These are phyloP conservation scores for Anoplopoma fimbria DNA, from an alignment of 2,113 vertebrate species.

Conservation along the genomic window DNA sequence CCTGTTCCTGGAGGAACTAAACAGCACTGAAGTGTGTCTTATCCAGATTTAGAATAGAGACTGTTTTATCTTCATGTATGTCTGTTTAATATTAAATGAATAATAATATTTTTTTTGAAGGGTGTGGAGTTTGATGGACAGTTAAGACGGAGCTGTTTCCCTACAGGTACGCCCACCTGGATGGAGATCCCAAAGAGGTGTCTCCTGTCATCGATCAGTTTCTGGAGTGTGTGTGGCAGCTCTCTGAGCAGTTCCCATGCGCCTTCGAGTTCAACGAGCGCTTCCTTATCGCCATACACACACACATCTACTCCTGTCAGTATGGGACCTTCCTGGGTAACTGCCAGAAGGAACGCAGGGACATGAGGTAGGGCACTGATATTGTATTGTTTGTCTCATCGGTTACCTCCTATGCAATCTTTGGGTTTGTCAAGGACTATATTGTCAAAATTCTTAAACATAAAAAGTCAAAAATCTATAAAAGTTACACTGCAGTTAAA, in stretches of 20 bases:
- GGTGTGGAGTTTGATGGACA: not conserved
- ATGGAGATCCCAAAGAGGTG: conserved; percentile 95
- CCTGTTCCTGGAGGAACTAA: not conserved
- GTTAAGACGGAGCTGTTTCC: not conserved
- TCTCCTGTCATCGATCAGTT: conserved; percentile 97
- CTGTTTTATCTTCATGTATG: not conserved
- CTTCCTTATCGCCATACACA: conserved; percentile 91
- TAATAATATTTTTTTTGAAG: not conserved
- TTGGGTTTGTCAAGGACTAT: not conserved
- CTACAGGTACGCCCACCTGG: conserved; percentile 91
- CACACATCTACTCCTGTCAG: conserved; percentile 94
- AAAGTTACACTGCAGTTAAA: not conserved
- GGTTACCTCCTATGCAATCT: not conserved
- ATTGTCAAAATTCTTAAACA: not conserved
- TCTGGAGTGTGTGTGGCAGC: conserved; percentile 96
- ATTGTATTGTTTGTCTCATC: not conserved
- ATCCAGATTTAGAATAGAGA: not conserved
- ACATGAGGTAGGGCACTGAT: conserved; percentile 85
- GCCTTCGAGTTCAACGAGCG: conserved; percentile 98
- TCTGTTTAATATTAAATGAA: not conserved
- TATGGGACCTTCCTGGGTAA: conserved; percentile 95
- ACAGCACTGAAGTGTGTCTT: not conserved
- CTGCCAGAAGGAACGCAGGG: conserved; percentile 90
- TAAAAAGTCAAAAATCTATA: not conserved
- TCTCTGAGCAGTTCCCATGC: conserved; percentile 96